These are phyloP conservation scores for Silurus aristotelis DNA, from an alignment of 2,797 vertebrate species.

Conservation along the genomic window DNA sequence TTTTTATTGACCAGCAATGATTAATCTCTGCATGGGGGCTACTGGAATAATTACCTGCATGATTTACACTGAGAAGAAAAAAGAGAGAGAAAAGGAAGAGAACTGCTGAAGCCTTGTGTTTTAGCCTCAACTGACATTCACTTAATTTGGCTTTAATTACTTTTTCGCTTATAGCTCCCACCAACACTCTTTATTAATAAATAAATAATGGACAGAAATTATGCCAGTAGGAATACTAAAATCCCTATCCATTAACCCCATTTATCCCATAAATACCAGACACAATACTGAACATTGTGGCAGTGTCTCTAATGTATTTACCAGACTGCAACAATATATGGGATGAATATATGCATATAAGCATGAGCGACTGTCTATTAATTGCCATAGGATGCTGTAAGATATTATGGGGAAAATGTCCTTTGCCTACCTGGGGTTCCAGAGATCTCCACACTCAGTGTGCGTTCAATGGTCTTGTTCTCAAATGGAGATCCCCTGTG, in stretches of 20 bases:
- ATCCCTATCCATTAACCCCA: slow-evolving; percentile 42
- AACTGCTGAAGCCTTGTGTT: slow-evolving; percentile 53
- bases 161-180: slow-evolving; percentile 51
- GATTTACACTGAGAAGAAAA: slow-evolving; percentile 55
- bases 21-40: slow-evolving; percentile 63
- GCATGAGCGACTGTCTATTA: slow-evolving; percentile 61
- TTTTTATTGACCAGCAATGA: slow-evolving; percentile 69
- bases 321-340: slow-evolving; percentile 54
- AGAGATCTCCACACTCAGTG: slow-evolving; percentile 99
- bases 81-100: slow-evolving; percentile 23
- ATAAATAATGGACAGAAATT: slow-evolving; percentile 41
- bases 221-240: slow-evolving; percentile 53
- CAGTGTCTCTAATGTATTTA: slow-evolving; percentile 61
- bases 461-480: slow-evolving; percentile 99
- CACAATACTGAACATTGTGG: slow-evolving; percentile 49
- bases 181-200: slow-evolving; percentile 52
- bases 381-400: neutral
- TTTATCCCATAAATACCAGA: slow-evolving; percentile 53
- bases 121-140: slow-evolving; percentile 52
- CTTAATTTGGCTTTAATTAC: slow-evolving; percentile 57
- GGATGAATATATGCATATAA: slow-evolving; percentile 52
- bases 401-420: neutral
- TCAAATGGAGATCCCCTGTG: slow-evolving; percentile 99
- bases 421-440: slow-evolving; percentile 94
- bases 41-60: slow-evolving; percentile 63